These are phyloP conservation scores for Kradibia gibbosae DNA, from an alignment of 1,140 invertebrate genomes.

Conservation along the genomic window DNA sequence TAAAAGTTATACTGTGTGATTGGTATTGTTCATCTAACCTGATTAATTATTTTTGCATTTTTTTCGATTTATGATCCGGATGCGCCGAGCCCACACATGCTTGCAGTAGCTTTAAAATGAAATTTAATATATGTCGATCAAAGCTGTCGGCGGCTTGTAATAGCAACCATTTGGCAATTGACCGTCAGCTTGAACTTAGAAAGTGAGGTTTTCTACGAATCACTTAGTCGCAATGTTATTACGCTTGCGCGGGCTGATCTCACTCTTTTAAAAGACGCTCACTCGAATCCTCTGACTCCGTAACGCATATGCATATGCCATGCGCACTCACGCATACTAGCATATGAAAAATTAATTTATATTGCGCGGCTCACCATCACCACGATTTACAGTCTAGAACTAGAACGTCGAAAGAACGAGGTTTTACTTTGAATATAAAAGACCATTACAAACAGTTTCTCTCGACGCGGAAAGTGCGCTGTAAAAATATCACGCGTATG, in stretches of 20 bases:
- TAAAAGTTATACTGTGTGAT: conserved; percentile 17
- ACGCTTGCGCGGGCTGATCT: conserved; percentile 31
- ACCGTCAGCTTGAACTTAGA: neutral
- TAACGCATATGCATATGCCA: neutral
- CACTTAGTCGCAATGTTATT: neutral
- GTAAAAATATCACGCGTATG: conserved; percentile 35
- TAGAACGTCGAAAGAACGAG: conserved; percentile 41
- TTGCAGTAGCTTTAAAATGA: neutral
- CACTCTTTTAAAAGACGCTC: conserved; percentile 21
- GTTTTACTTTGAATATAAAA: conserved; percentile 49
- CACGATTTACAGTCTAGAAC: conserved; percentile 52
- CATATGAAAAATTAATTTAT: conserved; percentile 50
- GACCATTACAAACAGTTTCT: conserved; percentile 50
- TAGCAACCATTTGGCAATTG: conserved; percentile 12
- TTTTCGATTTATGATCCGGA: neutral
- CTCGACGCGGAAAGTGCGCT: conserved; percentile 34
- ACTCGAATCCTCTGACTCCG: neutral
- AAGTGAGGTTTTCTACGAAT: conserved; percentile 2
- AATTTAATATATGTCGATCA: neutral
- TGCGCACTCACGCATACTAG: conserved; percentile 38
- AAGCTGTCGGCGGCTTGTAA: neutral
- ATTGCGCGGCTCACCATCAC: conserved; percentile 46
- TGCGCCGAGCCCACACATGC: neutral
- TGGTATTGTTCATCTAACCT: neutral
- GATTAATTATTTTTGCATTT: neutral